phyloP scores from a whole-genome alignment of 2,113 vertebrate genomes.

The Osmerus mordax region DNA sequence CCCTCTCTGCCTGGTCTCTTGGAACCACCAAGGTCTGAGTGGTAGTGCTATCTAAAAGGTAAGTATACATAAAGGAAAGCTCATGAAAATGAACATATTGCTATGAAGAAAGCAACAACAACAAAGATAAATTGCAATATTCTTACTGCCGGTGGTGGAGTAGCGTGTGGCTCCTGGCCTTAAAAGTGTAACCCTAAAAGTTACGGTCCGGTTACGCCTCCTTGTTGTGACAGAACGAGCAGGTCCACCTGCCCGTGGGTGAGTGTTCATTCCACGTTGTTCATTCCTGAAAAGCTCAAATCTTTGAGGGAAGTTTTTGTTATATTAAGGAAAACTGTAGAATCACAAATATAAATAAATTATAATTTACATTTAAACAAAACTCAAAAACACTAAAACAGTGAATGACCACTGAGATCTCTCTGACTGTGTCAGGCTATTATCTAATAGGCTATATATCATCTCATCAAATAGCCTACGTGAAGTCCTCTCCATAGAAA shows the following conservation, averaged over 20 bases:
- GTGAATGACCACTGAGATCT: not conserved
- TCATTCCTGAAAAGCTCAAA: not conserved
- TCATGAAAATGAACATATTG: not conserved
- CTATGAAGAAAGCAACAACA: not conserved
- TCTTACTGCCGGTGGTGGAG: not conserved
- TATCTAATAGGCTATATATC: no score
- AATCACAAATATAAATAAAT: not conserved
- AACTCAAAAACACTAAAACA: not conserved
- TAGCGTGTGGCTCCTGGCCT: not conserved
- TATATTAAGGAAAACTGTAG: not conserved
- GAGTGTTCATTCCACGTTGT: not conserved
- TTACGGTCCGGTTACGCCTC: not conserved
- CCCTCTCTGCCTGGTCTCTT: not conserved
- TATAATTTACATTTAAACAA: not conserved
- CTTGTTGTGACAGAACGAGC: not conserved
- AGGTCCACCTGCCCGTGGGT: not conserved
- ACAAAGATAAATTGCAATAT: not conserved
- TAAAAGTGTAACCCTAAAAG: not conserved
- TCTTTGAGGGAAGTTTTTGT: not conserved
- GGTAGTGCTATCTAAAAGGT: not conserved
- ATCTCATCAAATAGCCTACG: no score
- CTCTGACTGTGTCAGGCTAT: no score
- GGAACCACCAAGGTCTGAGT: not conserved
- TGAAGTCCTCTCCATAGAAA: no score
- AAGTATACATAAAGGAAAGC: not conserved